Conservation (phyloP, 2,113 vertebrate species). For the Hymenochirus boettgeri region DNA sequence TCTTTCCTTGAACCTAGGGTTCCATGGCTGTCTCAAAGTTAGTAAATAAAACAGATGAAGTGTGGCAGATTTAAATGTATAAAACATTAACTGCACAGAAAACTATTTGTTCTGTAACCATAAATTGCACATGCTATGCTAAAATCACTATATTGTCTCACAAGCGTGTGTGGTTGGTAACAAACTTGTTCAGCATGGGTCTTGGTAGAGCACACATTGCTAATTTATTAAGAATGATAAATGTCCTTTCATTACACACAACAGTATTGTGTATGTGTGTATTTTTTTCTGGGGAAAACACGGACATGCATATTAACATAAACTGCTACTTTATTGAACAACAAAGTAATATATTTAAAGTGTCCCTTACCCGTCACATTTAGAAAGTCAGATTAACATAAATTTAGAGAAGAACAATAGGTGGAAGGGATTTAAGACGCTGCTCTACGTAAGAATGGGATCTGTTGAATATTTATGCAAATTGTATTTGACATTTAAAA, state of each 20-base stretch:
- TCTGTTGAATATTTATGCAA: slow-evolving; percentile 74
- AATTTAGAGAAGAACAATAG: slow-evolving; percentile 66
- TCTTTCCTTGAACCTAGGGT: no score
- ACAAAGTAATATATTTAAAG: slow-evolving; percentile 50
- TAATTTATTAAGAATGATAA: no score
- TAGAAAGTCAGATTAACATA: slow-evolving; percentile 70
- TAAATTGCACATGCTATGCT: no score
- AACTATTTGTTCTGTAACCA: no score
- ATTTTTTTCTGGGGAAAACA: slow-evolving; percentile 26
- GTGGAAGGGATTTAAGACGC: slow-evolving; percentile 57
- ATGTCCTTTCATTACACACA: slow-evolving; percentile 19
- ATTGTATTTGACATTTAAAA: slow-evolving; percentile 78
- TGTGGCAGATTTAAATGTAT: no score
- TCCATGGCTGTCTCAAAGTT: no score
- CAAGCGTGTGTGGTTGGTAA: no score
- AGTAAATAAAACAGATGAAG: no score
- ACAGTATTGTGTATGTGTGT: slow-evolving; percentile 30
- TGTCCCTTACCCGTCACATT: slow-evolving; percentile 60
- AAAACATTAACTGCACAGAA: no score
- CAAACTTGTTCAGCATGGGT: no score
- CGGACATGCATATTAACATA: slow-evolving; percentile 32
- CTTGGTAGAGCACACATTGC: no score
- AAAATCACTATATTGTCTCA: no score
- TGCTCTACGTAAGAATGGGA: slow-evolving; percentile 62
- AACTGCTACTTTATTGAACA: slow-evolving; percentile 48